These are phyloP conservation scores for Tapirus terrestris DNA, from an alignment of 2,113 vertebrate genomes.

Conservation along the genomic window DNA sequence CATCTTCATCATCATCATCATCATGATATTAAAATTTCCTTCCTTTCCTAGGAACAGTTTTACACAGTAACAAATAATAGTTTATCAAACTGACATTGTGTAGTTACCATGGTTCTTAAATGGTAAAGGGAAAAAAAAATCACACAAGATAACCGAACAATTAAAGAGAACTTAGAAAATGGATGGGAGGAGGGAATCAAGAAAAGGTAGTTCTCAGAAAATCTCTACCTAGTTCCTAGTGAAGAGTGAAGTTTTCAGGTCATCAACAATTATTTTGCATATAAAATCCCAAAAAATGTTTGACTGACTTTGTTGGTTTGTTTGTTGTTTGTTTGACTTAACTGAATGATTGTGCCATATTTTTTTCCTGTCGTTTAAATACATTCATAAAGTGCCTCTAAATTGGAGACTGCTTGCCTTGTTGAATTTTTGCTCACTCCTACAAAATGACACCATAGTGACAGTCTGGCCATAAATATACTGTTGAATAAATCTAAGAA, in stretches of 20 bases:
- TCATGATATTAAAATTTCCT: background rate
- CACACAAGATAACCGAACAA: background rate
- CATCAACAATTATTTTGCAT: background rate
- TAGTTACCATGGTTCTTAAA: background rate
- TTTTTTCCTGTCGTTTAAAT: slow-evolving; percentile 46
- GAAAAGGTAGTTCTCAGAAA: background rate
- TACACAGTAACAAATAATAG: background rate
- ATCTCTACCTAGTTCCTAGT: background rate
- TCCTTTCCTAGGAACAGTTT: background rate
- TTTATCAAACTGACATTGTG: background rate
- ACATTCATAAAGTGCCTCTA: slow-evolving; percentile 42
- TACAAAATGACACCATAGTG: slow-evolving; percentile 43
- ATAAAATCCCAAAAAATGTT: background rate
- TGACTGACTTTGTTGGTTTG: background rate
- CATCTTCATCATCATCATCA: background rate
- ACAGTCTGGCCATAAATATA: slow-evolving; percentile 65
- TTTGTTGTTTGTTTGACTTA: slow-evolving; percentile 51
- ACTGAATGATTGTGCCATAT: background rate
- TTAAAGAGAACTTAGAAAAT: background rate
- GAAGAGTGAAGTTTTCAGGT: background rate
- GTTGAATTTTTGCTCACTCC: slow-evolving; percentile 67
- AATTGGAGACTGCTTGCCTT: slow-evolving; percentile 30
- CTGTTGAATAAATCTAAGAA: slow-evolving; percentile 49
- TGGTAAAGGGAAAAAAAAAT: background rate
- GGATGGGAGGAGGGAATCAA: background rate